These are phyloP conservation scores for Asobara japonica DNA, from an alignment of 1,140 invertebrate genomes.

Conservation along the genomic window DNA sequence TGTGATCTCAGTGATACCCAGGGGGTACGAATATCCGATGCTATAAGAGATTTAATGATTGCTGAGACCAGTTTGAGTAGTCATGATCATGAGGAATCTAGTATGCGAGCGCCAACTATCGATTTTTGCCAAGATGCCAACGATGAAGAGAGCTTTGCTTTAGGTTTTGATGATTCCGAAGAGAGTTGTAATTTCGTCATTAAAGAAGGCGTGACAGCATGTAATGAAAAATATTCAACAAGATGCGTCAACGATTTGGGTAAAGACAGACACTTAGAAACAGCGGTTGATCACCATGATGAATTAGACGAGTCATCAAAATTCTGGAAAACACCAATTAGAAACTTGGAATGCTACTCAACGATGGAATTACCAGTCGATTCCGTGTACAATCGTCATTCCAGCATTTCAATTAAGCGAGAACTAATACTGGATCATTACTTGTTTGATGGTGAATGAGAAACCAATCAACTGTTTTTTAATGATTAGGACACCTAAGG, in stretches of 20 bases:
- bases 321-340: background rate
- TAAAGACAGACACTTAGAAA: background rate
- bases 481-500: background rate
- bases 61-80: background rate
- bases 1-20: background rate
- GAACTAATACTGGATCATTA: background rate
- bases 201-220: background rate
- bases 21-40: background rate
- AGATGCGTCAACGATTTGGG: background rate
- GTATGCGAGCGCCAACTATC: background rate
- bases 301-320: background rate
- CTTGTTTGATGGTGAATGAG: background rate
- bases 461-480: background rate
- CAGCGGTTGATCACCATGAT: background rate
- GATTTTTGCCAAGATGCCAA: background rate
- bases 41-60: background rate
- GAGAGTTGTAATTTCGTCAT: conserved; percentile 2
- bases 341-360: background rate
- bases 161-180: background rate
- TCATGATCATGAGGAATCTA: conserved; percentile 6
- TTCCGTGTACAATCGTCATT: background rate
- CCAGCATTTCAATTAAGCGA: background rate
- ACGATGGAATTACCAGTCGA: background rate
- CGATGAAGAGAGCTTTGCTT: background rate
- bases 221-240: background rate